These are phyloP conservation scores for Hoplostethus mediterraneus DNA, from an alignment of 2,797 vertebrate genomes.

Conservation along the genomic window DNA sequence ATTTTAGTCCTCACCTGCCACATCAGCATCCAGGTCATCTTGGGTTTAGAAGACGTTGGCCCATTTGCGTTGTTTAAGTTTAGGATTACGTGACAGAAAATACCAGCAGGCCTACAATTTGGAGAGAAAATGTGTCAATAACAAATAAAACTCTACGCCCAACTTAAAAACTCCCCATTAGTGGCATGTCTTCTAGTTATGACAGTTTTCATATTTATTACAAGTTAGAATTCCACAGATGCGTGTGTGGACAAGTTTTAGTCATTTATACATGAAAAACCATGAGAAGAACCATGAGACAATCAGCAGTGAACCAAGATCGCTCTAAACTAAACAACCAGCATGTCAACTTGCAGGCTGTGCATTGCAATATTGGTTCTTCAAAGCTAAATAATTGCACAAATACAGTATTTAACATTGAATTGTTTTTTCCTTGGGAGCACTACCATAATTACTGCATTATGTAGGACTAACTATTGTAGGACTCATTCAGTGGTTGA, in stretches of 20 bases:
- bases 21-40: neutral
- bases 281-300: neutral
- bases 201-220: neutral
- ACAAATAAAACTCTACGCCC: no score
- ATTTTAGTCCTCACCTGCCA: neutral
- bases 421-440: constrained; percentile 35
- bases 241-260: neutral
- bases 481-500: constrained; percentile 32
- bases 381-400: constrained; percentile 28
- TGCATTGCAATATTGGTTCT: neutral
- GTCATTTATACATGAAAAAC: neutral
- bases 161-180: neutral
- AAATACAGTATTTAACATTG: constrained; percentile 16
- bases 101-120: neutral
- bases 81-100: neutral
- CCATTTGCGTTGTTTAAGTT: neutral
- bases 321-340: constrained; percentile 6
- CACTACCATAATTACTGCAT: constrained; percentile 47
- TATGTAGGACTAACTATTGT: constrained; percentile 24
- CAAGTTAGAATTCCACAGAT: neutral
- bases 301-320: constrained; percentile 7
- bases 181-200: neutral
- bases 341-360: constrained; percentile 5
- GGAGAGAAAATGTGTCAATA: neutral
- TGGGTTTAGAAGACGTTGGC: neutral